phyloP scores from a whole-genome alignment of 2,888 invertebrate genomes.

The Phorcus lineatus region DNA sequence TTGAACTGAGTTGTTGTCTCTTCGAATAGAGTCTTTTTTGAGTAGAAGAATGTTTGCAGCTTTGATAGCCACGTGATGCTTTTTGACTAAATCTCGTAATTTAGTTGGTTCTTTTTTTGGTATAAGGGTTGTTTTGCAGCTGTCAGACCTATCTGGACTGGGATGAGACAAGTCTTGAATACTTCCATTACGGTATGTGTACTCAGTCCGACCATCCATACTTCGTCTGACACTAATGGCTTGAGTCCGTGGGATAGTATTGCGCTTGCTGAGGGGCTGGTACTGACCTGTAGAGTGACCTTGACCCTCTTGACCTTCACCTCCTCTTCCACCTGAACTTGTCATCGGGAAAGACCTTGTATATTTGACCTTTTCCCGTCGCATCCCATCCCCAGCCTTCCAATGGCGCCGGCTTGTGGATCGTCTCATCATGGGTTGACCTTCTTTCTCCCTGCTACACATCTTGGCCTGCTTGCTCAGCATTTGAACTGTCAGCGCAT shows the following conservation, averaged over 20 bases:
- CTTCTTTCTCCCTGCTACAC: constrained; percentile 49
- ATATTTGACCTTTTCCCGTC: constrained; percentile 6
- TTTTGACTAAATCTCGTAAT: constrained; percentile 61
- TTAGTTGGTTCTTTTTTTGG: constrained; percentile 38
- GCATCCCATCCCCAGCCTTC: constrained; percentile 26
- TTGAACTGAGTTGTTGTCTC: constrained; percentile 79
- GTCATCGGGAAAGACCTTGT: constrained; percentile 5
- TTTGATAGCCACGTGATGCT: constrained; percentile 69
- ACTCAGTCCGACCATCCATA: background rate
- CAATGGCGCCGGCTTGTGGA: constrained; percentile 56
- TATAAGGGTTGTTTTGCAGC: background rate
- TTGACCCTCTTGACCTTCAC: background rate
- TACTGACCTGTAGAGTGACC: background rate
- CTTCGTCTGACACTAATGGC: background rate
- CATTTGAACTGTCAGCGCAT: constrained; percentile 91
- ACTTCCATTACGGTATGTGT: constrained; percentile 16
- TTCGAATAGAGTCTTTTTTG: constrained; percentile 46
- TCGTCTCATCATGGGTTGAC: constrained; percentile 64
- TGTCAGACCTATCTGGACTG: constrained; percentile 18
- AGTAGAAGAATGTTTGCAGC: constrained; percentile 69
- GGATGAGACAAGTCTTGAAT: background rate
- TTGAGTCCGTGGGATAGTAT: constrained; percentile 38
- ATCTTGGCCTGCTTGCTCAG: constrained; percentile 83
- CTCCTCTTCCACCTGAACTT: background rate
- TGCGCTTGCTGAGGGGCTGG: constrained; percentile 34